These are phyloP conservation scores for Microplitis mediator DNA, from an alignment of 1,140 invertebrate species.

Conservation along the genomic window DNA sequence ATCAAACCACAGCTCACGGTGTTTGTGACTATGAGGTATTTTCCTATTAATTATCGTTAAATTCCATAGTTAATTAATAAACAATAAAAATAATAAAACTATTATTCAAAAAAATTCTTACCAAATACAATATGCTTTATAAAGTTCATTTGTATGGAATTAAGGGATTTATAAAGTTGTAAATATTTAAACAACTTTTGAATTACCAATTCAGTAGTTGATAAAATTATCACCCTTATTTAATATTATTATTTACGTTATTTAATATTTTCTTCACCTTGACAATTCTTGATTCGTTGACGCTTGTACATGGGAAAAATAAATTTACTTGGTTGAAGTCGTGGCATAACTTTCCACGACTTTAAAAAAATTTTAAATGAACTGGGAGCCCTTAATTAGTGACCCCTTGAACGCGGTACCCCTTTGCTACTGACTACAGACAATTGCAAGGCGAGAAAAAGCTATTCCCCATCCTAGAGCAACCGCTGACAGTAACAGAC, in stretches of 20 bases:
- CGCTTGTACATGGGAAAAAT: constrained; percentile 38
- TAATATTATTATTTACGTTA: neutral
- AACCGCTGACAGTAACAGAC: constrained; percentile 35
- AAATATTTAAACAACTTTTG: constrained; percentile 5
- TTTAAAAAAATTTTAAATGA: constrained; percentile 20
- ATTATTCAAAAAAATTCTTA: constrained; percentile 5
- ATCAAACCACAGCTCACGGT: constrained; percentile 69
- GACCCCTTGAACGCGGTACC: neutral
- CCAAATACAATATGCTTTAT: constrained; percentile 20
- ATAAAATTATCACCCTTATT: constrained; percentile 19
- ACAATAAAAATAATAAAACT: neutral
- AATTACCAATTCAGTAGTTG: constrained; percentile 10
- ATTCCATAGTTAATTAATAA: neutral
- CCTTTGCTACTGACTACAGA: neutral
- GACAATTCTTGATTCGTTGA: constrained; percentile 41
- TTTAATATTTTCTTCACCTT: constrained; percentile 29
- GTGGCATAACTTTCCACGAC: constrained; percentile 45
- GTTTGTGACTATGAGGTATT: constrained; percentile 71
- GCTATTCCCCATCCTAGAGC: constrained; percentile 30
- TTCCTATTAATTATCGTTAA: constrained; percentile 49
- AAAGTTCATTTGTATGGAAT: constrained; percentile 17
- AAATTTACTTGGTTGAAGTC: constrained; percentile 28
- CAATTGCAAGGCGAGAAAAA: neutral
- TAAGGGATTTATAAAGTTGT: neutral
- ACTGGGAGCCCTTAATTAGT: neutral